Evolutionary conservation across 2,113 vertebrate genomes (phyloP), one percentile per base, ranked within the genome.

Genomic region (Aramus guarauna): DNA sequence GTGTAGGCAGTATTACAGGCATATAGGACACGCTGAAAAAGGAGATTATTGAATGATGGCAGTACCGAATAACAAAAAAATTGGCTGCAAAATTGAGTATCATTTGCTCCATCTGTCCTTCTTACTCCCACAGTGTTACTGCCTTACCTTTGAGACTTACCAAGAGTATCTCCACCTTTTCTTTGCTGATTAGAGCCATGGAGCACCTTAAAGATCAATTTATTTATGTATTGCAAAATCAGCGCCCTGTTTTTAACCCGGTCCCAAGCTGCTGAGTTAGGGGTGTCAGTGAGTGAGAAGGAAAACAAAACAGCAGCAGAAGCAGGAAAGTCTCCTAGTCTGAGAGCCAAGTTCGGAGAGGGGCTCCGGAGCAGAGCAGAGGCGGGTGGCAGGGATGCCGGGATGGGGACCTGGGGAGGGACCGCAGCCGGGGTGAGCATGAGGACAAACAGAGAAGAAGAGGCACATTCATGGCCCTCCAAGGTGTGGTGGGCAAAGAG

Each of bases 391-490:
- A 66, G 34, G 30, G 20, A n/a, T 55, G 26, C 12, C 7, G 12
- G 26, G 34, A 12, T 22, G 21, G 20, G 23, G 11, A 41, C 18
- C 13, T 52, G 47, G 45, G 34, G 34, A 82, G 29, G 32, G 19
- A 58, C 58, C 9, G 2, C 8, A 11, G 63, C 0, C 1, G 14
- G 32, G 27, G 18, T 0, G 1, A 71, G 29, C 2, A 3, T 29
- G 26, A n/a, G 71, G 55, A 74, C 15, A 15, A 55, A 3, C 30
- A 1, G 11, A 90, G 30, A 62, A 18, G 0, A 12, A 78, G 27
- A 67, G 27, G 21, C 26, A 72, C 24, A 29, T 63, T 37, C 20
- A 32, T 56, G 39, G 24, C 19, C 29, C 36, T 64, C 14, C 17
- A 5, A 80, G 48, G 23, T 30, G 36, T 45, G 22, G 37, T 56